Base-by-base conservation (phyloP, 2,113 vertebrate genomes). In the Halcyon malimbica region DNA sequence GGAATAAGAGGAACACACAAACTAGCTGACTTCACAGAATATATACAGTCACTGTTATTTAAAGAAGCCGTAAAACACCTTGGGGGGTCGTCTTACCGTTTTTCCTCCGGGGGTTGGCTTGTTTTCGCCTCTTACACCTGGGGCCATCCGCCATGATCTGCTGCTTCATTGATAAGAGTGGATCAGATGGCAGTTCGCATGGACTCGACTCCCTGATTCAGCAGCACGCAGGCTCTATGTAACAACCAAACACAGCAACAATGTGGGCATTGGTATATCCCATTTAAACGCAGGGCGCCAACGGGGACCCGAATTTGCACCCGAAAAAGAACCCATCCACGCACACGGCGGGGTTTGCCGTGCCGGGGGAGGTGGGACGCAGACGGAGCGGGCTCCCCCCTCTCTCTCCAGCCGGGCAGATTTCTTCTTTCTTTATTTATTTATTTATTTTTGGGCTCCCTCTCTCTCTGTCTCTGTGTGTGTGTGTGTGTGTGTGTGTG, bases 91-190 rank as follows among this genome's bases (percentile, higher is more conserved):
- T 97, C 99, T 99, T 99, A 99, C 99, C 99, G 99, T 99, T 99
- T 98, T 99, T 99, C 98, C 99, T 99, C 94, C 99, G 98, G 97
- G 99, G 99, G 98, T 99, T 99, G 99, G 99, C 99, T 99, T 99
- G 99, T 98, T 99, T 99, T 99, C 99, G 98, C 98, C 99, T 98
- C 99, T 99, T 99, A 99, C 99, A 99, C 99, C 99, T 98, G 99
- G 99, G 99, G 98, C 99, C 99, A 99, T 99, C 99, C 99, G 99
- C 99, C 99, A 99, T 99, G 98, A 99, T 99, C 99, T 99, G 98
- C 98, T 99, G 99, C 99, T 98, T 99, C 99, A 99, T 99, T 99
- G 99, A 99, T 99, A 99, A 99, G 98, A 98, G 99, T 98, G 98
- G 99, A 99, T 99, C 99, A 99, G 99, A 99, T 98, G 99, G 99